Conservation (phyloP, 2,888 invertebrate genomes). For the Rhagium mordax region DNA sequence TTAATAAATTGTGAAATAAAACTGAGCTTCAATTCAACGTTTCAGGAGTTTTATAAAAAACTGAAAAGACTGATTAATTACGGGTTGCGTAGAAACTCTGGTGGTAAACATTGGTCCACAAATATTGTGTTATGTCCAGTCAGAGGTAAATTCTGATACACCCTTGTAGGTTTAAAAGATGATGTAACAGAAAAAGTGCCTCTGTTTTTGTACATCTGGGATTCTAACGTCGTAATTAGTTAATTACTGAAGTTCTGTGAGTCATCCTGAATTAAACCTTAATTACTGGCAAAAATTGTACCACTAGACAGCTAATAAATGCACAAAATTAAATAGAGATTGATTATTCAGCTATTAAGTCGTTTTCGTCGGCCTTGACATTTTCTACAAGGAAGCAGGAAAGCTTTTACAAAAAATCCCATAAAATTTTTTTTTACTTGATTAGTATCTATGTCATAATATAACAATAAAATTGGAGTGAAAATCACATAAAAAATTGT, state of each 20-base stretch:
- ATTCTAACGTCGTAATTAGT: neutral
- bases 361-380: neutral
- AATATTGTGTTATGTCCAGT: no score
- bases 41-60: no score
- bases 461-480: neutral
- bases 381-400: neutral
- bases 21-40: no score
- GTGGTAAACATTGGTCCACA: no score
- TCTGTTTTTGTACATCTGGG: slow-evolving; percentile 17
- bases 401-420: neutral
- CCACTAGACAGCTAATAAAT: slow-evolving; percentile 5
- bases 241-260: slow-evolving; percentile 14
- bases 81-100: no score
- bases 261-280: slow-evolving; percentile 11
- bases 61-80: no score
- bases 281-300: slow-evolving; percentile 17
- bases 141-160: neutral
- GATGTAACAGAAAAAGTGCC: slow-evolving; percentile 15
- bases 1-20: no score
- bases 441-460: neutral
- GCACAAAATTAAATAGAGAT: neutral
- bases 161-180: neutral
- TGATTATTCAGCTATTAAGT: neutral
- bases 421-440: neutral
- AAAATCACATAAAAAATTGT: neutral